Percentiles rank a stretch among this genome's conserved stretches.
These are phyloP conservation scores for Pycnonotus jocosus DNA, from an alignment of 2,113 vertebrate genomes.

Conservation along the genomic window DNA sequence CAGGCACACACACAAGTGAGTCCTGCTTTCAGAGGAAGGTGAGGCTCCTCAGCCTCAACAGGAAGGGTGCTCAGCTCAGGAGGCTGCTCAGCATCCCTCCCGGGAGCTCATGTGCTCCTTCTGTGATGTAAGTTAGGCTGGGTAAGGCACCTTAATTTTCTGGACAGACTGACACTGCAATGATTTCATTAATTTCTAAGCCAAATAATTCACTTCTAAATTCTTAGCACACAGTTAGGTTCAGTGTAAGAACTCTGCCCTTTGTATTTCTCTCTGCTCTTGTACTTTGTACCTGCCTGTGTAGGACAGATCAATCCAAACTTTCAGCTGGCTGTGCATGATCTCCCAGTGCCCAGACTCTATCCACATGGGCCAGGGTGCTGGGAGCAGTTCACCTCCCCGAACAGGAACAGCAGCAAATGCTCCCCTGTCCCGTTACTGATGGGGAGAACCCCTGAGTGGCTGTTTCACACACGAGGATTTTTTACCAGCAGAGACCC, in stretches of 20 bases:
- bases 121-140: not conserved
- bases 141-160: not conserved
- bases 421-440: not conserved
- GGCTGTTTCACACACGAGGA: not conserved
- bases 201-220: not conserved
- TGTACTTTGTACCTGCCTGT: not conserved
- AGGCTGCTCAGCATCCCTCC: not conserved
- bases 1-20: not conserved
- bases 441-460: accelerated
- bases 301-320: not conserved
- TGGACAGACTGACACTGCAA: not conserved
- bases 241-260: not conserved
- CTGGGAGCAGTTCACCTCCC: not conserved
- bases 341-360: not conserved
- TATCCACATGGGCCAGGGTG: not conserved
- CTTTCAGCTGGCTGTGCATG: not conserved
- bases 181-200: not conserved
- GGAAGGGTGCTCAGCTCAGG: not conserved
- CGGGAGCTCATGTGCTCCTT: not conserved
- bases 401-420: not conserved
- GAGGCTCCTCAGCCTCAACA: not conserved
- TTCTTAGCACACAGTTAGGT: not conserved
- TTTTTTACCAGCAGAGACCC: not conserved
- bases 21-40: not conserved
- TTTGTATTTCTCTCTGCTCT: not conserved